Evolutionary conservation across 2,113 vertebrate genomes (phyloP).

Genomic region (Nycticorax nycticorax): DNA sequence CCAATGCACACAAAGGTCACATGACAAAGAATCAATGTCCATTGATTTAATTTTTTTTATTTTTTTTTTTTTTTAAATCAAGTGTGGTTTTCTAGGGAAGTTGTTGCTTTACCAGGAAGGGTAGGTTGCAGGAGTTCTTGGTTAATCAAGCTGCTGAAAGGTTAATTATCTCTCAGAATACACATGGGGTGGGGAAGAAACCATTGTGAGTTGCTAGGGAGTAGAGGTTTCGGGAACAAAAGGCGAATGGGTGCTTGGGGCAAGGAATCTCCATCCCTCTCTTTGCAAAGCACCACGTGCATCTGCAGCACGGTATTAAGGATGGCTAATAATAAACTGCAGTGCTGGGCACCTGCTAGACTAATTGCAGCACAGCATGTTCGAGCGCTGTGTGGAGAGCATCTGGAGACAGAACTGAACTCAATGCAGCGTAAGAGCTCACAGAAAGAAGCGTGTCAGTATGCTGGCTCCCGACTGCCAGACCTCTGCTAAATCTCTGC

Average conservation of each 20-base stretch:
- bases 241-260: background rate
- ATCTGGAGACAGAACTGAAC: background rate
- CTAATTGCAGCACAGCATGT: background rate
- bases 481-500: background rate
- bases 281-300: background rate
- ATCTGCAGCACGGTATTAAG: background rate
- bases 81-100: background rate
- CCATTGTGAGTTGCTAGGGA: background rate
- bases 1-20: background rate
- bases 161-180: background rate
- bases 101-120: background rate
- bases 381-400: background rate
- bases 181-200: background rate
- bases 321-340: background rate
- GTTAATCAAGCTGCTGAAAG: background rate
- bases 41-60: background rate
- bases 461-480: fast-evolving
- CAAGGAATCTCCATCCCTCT: background rate
- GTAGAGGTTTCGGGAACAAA: background rate
- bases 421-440: background rate
- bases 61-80: no score
- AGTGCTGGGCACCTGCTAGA: background rate
- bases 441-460: background rate
- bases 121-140: background rate
- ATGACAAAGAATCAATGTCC: background rate